Percentiles rank a stretch among this genome's conserved stretches.
phyloP scores from a whole-genome alignment of 2,113 vertebrate species.

The Myiagra hebetior region DNA sequence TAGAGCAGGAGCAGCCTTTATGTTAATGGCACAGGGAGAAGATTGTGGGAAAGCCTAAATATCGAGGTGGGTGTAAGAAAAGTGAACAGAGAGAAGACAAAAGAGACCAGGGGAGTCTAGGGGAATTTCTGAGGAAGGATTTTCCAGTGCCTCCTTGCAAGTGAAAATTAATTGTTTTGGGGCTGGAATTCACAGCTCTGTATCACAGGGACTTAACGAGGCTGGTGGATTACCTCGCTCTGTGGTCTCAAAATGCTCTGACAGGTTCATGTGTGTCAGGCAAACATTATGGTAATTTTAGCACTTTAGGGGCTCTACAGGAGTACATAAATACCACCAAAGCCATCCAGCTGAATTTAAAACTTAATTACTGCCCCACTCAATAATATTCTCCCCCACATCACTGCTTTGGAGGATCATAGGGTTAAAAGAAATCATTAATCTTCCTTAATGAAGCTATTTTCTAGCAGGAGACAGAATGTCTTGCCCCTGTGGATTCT shows the following conservation, averaged over 20 bases:
- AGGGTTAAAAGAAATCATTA: constrained; percentile 56
- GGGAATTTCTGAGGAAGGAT: constrained; percentile 31
- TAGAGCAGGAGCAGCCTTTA: background rate
- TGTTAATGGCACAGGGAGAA: background rate
- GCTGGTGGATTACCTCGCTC: constrained; percentile 19
- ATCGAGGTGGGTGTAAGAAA: background rate
- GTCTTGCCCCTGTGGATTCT: constrained; percentile 42
- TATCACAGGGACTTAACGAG: background rate
- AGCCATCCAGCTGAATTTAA: constrained; percentile 42
- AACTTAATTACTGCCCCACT: constrained; percentile 51
- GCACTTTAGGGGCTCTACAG: background rate
- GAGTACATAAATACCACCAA: constrained; percentile 21
- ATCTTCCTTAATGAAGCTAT: constrained; percentile 62
- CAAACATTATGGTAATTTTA: constrained; percentile 61
- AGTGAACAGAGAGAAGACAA: background rate
- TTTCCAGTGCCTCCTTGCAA: background rate
- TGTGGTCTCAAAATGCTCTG: constrained; percentile 39
- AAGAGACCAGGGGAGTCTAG: background rate
- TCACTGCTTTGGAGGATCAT: constrained; percentile 5
- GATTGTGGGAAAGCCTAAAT: constrained; percentile 15
- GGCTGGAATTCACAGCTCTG: constrained; percentile 41
- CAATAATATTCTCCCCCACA: constrained; percentile 1
- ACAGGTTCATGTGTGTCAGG: constrained; percentile 52
- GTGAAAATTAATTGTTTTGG: constrained; percentile 46
- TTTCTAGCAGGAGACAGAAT: constrained; percentile 53